Evolutionary conservation across 2,113 vertebrate genomes (phyloP).

Genomic region (Pionites leucogaster): DNA sequence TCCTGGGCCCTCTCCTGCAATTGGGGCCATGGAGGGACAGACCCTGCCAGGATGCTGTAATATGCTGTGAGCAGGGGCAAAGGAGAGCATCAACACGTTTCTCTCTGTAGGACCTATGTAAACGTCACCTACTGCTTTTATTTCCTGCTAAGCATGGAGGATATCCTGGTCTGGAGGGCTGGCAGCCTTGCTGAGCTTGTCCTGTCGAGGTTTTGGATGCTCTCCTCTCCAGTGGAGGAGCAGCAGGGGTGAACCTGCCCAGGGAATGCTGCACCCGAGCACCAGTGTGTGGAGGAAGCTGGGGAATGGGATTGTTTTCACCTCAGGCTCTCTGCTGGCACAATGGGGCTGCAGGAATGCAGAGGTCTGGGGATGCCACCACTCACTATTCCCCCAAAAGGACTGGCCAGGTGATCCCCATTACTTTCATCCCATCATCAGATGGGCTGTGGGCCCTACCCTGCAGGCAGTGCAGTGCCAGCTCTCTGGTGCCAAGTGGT

Average conservation of each 20-base stretch:
- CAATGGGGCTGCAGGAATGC: accelerated
- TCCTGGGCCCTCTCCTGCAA: not conserved
- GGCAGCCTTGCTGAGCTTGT: slow-evolving; percentile 1
- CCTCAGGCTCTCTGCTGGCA: not conserved
- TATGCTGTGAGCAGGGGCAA: not conserved
- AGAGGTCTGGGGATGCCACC: not conserved
- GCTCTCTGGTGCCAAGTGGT: not conserved
- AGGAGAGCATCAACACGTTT: slow-evolving; percentile 10
- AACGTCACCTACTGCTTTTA: slow-evolving; percentile 32
- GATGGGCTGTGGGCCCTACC: not conserved
- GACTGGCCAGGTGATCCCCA: not conserved
- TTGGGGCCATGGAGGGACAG: accelerated
- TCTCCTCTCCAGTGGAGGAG: not conserved
- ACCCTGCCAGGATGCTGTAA: not conserved
- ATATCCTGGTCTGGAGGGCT: not conserved
- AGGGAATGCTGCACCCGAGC: accelerated
- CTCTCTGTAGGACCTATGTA: not conserved
- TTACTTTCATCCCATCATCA: not conserved
- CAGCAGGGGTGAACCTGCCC: not conserved
- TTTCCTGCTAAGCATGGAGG: slow-evolving; percentile 19
- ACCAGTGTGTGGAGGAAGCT: not conserved
- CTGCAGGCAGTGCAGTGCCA: not conserved
- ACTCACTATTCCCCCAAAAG: not conserved
- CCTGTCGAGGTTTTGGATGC: not conserved
- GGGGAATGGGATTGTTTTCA: not conserved